Percentiles rank a stretch among this genome's conserved stretches.
Conservation (phyloP, 2,888 invertebrate species). For the Drosophila buzzatii region DNA sequence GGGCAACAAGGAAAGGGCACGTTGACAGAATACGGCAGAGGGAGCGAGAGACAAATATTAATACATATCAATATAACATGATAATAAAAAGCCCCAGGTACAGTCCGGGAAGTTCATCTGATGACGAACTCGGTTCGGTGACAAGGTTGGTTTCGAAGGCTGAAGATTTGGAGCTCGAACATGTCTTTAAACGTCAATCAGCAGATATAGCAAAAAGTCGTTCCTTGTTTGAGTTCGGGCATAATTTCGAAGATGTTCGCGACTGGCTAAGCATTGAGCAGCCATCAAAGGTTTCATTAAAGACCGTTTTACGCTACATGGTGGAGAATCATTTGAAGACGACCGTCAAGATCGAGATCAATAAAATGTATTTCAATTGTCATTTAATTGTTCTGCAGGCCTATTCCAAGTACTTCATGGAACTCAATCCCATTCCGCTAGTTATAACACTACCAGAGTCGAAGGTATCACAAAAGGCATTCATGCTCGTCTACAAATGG, state of each 20-base stretch:
- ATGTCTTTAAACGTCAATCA: constrained; percentile 15
- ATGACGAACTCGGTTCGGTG: constrained; percentile 35
- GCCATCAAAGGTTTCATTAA: constrained; percentile 37
- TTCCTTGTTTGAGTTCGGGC: constrained; percentile 55
- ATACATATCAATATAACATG: background rate
- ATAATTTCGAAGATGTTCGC: constrained; percentile 58
- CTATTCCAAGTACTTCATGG: constrained; percentile 79
- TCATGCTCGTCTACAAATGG: constrained; percentile 91
- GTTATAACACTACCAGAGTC: constrained; percentile 62
- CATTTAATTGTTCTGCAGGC: constrained; percentile 78
- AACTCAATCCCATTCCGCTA: constrained; percentile 36
- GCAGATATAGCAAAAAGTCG: constrained; percentile 23
- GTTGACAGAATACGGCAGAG: background rate
- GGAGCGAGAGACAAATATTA: background rate
- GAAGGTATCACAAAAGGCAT: constrained; percentile 87
- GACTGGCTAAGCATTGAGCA: constrained; percentile 49
- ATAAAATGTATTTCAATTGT: constrained; percentile 70
- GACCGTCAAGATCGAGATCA: constrained; percentile 57
- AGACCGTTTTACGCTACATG: constrained; percentile 56
- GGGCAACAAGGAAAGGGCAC: background rate
- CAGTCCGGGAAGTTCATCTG: background rate
- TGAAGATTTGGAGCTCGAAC: constrained; percentile 51
- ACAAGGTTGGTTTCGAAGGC: constrained; percentile 43
- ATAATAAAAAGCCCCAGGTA: constrained; percentile 22
- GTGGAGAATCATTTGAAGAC: constrained; percentile 60